A percentile compares a stretch with the other conserved stretches of the same genome.
phyloP scores from a whole-genome alignment of 1,140 invertebrate genomes.

The Cardiocondyla obscurior region DNA sequence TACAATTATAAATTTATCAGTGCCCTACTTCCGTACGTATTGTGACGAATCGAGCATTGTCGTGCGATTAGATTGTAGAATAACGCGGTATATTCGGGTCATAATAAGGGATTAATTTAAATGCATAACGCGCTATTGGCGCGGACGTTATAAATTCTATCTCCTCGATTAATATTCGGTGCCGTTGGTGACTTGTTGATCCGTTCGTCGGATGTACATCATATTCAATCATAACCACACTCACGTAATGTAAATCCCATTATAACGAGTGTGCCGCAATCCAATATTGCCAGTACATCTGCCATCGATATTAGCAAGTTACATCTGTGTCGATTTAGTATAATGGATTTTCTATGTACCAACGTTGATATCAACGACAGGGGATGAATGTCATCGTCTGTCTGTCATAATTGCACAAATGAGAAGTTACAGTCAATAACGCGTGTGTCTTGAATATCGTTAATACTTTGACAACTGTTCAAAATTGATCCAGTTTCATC shows the following conservation, averaged over 20 bases:
- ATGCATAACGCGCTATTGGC: constrained; percentile 42
- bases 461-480: neutral
- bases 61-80: constrained; percentile 32
- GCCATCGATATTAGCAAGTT: constrained; percentile 51
- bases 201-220: constrained; percentile 45
- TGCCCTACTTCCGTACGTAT: neutral
- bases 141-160: constrained; percentile 59
- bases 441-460: neutral
- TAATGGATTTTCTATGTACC: constrained; percentile 64
- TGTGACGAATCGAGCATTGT: constrained; percentile 4
- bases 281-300: constrained; percentile 46
- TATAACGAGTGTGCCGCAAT: constrained; percentile 56
- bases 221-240: constrained; percentile 45
- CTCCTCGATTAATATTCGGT: constrained; percentile 61
- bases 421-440: constrained; percentile 17
- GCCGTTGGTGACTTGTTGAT: constrained; percentile 63
- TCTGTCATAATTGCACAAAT: constrained; percentile 1
- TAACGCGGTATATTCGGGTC: constrained; percentile 27
- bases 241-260: constrained; percentile 61
- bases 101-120: constrained; percentile 62
- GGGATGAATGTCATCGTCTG: constrained; percentile 16
- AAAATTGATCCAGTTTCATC: neutral
- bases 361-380: constrained; percentile 5
- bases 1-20: constrained; percentile 28
- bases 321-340: constrained; percentile 51